Evolutionary conservation across 2,113 vertebrate species (phyloP), one percentile per base, ranked within the genome.

Genomic region (Calidris pugnax): DNA sequence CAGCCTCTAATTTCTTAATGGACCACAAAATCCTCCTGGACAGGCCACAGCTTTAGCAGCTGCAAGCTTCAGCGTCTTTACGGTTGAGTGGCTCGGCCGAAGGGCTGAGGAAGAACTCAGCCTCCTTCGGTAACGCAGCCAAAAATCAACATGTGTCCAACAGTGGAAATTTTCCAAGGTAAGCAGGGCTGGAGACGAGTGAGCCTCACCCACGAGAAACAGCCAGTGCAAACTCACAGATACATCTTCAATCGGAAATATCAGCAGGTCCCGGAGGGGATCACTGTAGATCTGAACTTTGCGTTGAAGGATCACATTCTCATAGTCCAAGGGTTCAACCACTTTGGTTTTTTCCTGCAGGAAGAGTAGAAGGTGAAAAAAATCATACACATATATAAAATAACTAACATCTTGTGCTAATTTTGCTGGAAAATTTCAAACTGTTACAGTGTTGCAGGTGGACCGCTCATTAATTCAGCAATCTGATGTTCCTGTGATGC

Each of bases 211-310:
- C 7, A 57, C 0, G 15, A 56, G 62, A 64, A 66, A 32, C 0
- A 91, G 76, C 32, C 55, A 63, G 67, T 16, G 20, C 41, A 47
- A 66, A 98, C 99, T 99, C 97, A 99, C 99, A 95, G 99, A 99
- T 84, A 99, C 98, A 92, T 99, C 99, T 62, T 99, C 99, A 2
- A 99, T 98, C 0, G 99, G 99, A 97, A 99, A 99, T 97, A 99
- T 98, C 93, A 99, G 98, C 97, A 99, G 97, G 96, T 99, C 99
- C 96, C 99, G 96, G 93, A 99, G 98, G 18, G 99, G 99, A 96
- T 99, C 99, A 9, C 98, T 99, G 98, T 99, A 99, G 97, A 99
- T 99, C 98, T 99, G 99, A 39, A 99, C 98, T 96, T 98, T 99
- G 90, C 99, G 98, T 94, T 99, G 99, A 57, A 98, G 98, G 82